Base-by-base conservation (phyloP, 2,888 invertebrate genomes). In the Diachrysia chrysitis region DNA sequence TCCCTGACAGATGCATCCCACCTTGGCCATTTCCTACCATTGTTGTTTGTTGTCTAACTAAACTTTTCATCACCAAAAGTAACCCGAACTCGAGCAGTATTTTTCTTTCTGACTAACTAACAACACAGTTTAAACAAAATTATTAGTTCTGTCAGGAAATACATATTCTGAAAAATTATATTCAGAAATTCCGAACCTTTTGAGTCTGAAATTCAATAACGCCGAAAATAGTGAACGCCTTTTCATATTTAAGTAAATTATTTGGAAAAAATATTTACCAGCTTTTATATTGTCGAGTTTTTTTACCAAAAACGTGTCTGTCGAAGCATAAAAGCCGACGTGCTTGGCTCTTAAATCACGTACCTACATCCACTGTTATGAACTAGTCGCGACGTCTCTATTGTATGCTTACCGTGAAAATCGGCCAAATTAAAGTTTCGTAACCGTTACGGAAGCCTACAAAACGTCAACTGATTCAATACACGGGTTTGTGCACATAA, bases 321-420 rank as follows among this genome's bases (percentile, higher is more conserved):
- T 57, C 69, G 78, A 75, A 77, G 85, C 89, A 73, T 86, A 78
- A 84, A 83, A 70, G 55, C 71, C 73, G 73, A 76, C 83, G 83
- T 83, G 86, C 77, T 65, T 58, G 66, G 55, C 58, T 78, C 67
- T 69, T 70, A 56, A 73, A 80, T 70, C 88, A 88, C 89, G 87
- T 87, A 81, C 73, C 56, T 73, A 56, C 58, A 63, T 63, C 60
- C 66, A 66, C 60, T 80, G 76, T 81, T 83, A 73, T 81, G 76
- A 78, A 72, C 73, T 66, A 77, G 69, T 72, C 71, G 74, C 78
- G 83, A 76, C 81, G 73, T 76, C 81, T 76, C 84, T 76, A 86
- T 87, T 88, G 89, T 90, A 63, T 84, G 74, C 71, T 71, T 66
- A 86, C 85, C 85, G 86, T 87, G 90, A 82, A 91, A 91, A 90